Conservation (phyloP, 1,140 invertebrate species). For the Aphaenogaster ashmeadi region DNA sequence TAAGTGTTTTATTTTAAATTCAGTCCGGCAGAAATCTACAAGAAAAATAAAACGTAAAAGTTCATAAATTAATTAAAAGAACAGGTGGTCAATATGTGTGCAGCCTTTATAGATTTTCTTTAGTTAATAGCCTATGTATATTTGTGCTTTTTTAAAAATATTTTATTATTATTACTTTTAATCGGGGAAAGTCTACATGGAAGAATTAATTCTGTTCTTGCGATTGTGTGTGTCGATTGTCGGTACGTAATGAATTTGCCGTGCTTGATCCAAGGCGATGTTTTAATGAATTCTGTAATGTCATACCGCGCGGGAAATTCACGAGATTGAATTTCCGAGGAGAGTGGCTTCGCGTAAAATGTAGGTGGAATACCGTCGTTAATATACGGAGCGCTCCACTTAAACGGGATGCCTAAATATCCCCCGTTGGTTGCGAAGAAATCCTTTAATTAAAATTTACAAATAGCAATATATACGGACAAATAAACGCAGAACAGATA, state of each 20-base stretch:
- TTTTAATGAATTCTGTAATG: constrained; percentile 63
- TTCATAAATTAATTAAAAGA: not conserved
- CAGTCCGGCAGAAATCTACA: not conserved
- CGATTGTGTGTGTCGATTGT: constrained; percentile 19
- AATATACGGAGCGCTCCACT: constrained; percentile 40
- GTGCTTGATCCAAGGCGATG: constrained; percentile 15
- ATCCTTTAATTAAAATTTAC: constrained; percentile 59
- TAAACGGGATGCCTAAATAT: constrained; percentile 42
- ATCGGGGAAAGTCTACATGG: not conserved
- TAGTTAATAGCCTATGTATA: not conserved
- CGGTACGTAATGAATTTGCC: constrained; percentile 14
- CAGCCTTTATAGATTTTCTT: not conserved
- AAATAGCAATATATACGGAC: not conserved
- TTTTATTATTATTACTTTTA: not conserved
- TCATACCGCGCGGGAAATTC: constrained; percentile 41
- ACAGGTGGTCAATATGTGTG: not conserved
- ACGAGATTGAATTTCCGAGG: constrained; percentile 56
- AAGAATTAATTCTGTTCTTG: constrained; percentile 24
- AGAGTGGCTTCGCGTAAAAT: constrained; percentile 46
- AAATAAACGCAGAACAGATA: not conserved
- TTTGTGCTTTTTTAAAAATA: not conserved
- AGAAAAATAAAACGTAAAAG: not conserved
- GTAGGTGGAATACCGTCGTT: constrained; percentile 49
- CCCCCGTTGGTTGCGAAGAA: not conserved
- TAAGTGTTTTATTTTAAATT: not conserved